Percentiles rank a stretch among this genome's conserved stretches.
These are phyloP conservation scores for Alloplasta piceator DNA, from an alignment of 2,888 invertebrate genomes.

Conservation along the genomic window DNA sequence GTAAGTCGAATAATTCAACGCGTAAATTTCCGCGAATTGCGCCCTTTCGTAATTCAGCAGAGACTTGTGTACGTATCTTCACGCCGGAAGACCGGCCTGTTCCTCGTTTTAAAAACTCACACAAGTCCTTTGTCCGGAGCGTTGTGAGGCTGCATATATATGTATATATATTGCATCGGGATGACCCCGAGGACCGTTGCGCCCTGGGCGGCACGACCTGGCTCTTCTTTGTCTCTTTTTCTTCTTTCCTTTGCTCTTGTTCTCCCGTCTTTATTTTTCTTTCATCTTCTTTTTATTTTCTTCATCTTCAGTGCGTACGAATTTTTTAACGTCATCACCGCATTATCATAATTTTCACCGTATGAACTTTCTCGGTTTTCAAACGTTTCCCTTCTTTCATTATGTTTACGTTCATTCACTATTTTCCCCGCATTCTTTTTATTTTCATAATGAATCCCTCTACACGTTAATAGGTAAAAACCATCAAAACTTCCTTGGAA, in stretches of 20 bases:
- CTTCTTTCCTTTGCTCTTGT: conserved; percentile 24
- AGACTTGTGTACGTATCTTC: conserved; percentile 5
- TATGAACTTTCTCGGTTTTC: too few species aligned
- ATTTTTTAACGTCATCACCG: too few species aligned
- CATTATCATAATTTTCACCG: too few species aligned
- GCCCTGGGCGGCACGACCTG: conserved; percentile 44
- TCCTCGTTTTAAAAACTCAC: conserved; percentile 62
- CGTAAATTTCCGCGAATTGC: background rate
- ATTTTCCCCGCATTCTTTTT: too few species aligned
- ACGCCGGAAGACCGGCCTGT: conserved; percentile 51
- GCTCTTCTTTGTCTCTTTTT: conserved; percentile 41
- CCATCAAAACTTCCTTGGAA: too few species aligned
- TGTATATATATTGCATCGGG: conserved; percentile 9
- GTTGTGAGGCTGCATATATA: conserved; percentile 6
- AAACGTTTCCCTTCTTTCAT: too few species aligned
- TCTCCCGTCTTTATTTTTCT: conserved; percentile 29
- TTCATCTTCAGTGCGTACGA: conserved; percentile 7
- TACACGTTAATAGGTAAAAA: too few species aligned
- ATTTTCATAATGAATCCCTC: too few species aligned
- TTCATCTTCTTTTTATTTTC: conserved; percentile 16
- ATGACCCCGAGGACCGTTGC: conserved; percentile 59
- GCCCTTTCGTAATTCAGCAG: too few species aligned
- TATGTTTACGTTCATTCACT: too few species aligned
- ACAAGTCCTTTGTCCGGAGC: conserved; percentile 64
- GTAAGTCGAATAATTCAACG: background rate